Evolutionary conservation across 1,140 invertebrate species (phyloP).

Genomic region (Neodiprion pinetum): DNA sequence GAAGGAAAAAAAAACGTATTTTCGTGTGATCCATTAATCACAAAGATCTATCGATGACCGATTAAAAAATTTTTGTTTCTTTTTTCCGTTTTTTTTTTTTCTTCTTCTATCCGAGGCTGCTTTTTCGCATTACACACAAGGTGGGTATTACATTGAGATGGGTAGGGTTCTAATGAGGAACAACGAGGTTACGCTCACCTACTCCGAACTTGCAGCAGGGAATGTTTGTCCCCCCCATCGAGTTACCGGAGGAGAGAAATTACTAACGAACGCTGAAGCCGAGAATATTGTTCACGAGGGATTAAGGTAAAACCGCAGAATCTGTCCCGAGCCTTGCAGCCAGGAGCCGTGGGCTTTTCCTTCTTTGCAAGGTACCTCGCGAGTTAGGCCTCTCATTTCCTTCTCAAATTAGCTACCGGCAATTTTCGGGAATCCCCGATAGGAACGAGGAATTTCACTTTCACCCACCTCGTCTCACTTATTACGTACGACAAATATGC

Average conservation of each 20-base stretch:
- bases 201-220: not conserved
- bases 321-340: not conserved
- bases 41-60: not conserved
- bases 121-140: no score
- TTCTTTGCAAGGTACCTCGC: not conserved
- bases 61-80: not conserved
- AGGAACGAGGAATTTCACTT: no score
- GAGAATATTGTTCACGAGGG: slow-evolving; percentile 15
- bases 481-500: no score
- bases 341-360: not conserved
- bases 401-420: not conserved
- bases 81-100: not conserved
- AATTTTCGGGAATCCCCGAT: not conserved
- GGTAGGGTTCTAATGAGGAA: not conserved
- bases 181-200: not conserved
- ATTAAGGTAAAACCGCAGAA: slow-evolving; percentile 15
- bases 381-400: slow-evolving; percentile 14
- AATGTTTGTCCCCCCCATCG: slow-evolving; percentile 12
- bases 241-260: slow-evolving; percentile 26
- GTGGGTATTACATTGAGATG: no score
- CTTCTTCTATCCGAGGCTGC: not conserved
- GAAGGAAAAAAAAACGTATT: no score
- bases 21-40: no score
- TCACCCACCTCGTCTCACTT: no score
- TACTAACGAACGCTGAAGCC: slow-evolving; percentile 19